Percentiles rank a stretch among this genome's conserved stretches.
Evolutionary conservation across 2,113 vertebrate genomes (phyloP).

Genomic region (Cyanocitta stelleri): DNA sequence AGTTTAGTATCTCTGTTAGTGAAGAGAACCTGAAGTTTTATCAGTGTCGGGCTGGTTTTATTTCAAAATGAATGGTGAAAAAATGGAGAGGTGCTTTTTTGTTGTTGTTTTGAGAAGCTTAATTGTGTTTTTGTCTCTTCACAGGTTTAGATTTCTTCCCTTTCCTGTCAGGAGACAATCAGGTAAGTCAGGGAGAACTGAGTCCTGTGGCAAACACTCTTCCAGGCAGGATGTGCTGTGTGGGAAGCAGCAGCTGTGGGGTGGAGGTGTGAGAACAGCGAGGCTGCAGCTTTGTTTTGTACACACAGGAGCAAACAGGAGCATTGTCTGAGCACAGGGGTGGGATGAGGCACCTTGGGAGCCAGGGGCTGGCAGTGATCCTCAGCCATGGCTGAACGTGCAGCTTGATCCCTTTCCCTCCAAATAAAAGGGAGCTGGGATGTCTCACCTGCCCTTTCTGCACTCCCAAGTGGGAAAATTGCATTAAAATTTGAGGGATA

Average conservation of each 20-base stretch:
- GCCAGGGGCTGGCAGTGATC: neutral
- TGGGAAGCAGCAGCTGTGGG: neutral
- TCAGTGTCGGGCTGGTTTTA: neutral
- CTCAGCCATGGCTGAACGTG: neutral
- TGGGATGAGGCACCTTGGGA: neutral
- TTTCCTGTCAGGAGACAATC: conserved; percentile 98
- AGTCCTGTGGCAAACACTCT: neutral
- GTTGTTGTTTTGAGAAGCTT: neutral
- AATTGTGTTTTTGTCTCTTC: conserved; percentile 28
- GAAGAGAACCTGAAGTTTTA: neutral
- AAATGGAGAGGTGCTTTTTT: neutral
- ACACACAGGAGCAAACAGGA: neutral
- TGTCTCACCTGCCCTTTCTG: neutral
- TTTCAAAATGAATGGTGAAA: neutral
- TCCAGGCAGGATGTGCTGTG: neutral
- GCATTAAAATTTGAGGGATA: neutral
- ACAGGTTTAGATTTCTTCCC: conserved; percentile 97
- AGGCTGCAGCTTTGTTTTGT: neutral
- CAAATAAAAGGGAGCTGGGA: neutral
- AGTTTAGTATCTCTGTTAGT: rapidly evolving
- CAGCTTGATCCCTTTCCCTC: neutral
- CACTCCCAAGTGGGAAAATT: neutral
- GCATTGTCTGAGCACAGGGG: neutral
- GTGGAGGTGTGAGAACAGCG: neutral
- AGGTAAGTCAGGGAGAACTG: conserved; percentile 74